Evolutionary conservation across 2,113 vertebrate genomes (phyloP).

Genomic region (Catharus bicknelli): DNA sequence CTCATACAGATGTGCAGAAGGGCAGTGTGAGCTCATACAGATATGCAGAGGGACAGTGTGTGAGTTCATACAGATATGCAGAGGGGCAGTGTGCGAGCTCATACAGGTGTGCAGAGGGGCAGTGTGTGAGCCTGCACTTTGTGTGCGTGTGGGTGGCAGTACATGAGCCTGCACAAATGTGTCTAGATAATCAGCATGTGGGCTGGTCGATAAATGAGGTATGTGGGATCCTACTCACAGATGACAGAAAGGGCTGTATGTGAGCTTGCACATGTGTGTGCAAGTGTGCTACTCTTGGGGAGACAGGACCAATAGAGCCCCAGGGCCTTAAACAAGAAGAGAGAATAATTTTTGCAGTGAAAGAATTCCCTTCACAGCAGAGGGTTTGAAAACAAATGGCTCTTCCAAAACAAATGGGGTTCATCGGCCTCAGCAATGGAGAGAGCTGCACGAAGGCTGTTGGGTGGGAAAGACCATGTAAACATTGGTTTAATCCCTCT

Average conservation of each 20-base stretch:
- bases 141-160: fast-evolving
- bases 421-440: neutral
- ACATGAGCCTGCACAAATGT: fast-evolving
- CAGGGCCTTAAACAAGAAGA: neutral
- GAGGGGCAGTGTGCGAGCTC: neutral
- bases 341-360: neutral
- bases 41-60: neutral
- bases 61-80: neutral
- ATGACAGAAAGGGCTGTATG: neutral
- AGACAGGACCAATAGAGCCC: neutral
- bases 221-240: neutral
- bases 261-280: neutral
- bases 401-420: slow-evolving; percentile 50
- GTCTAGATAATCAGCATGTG: neutral
- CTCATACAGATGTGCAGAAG: neutral
- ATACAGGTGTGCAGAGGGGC: neutral
- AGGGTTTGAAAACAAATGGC: slow-evolving; percentile 1
- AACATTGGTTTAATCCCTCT: slow-evolving; percentile 37
- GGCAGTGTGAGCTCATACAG: no score
- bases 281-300: neutral
- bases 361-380: neutral
- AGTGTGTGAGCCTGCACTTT: neutral
- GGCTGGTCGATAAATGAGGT: fast-evolving
- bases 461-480: slow-evolving; percentile 31
- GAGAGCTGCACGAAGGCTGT: slow-evolving; percentile 39